Conservation (phyloP, 64 coral and sea anemone genomes). For the Pachyseris speciosa region DNA sequence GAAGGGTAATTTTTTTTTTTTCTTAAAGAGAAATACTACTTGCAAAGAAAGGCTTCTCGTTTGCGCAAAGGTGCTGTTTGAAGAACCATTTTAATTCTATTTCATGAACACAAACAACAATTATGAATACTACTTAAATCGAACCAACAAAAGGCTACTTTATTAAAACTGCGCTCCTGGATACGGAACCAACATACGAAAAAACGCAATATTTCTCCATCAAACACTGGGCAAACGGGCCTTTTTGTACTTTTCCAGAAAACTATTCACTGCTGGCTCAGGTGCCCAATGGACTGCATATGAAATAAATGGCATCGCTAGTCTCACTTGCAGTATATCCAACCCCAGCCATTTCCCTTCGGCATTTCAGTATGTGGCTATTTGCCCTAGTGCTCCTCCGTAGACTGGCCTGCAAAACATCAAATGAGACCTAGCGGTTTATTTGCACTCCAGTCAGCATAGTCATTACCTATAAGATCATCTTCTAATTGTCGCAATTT, state of each 20-base stretch:
- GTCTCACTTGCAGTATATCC: background rate
- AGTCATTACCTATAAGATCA: too few relatives aligned
- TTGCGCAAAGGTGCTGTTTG: background rate
- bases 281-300: background rate
- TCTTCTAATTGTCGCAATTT: too few relatives aligned
- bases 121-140: slow-evolving; percentile 33
- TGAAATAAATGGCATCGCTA: slow-evolving; percentile 15
- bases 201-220: slow-evolving; percentile 29
- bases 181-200: slow-evolving; percentile 8
- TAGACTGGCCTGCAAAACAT: background rate
- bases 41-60: background rate
- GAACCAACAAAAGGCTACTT: slow-evolving; percentile 7
- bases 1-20: background rate
- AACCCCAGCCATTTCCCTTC: background rate
- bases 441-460: background rate
- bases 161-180: background rate
- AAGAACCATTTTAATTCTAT: background rate
- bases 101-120: background rate
- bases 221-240: background rate
- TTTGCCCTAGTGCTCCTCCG: background rate
- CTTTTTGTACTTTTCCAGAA: background rate
- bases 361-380: background rate
- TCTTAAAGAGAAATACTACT: background rate
- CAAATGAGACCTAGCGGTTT: background rate
- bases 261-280: background rate